Base-by-base conservation (phyloP, 2,113 vertebrate genomes). In the Glaucomys volans region DNA sequence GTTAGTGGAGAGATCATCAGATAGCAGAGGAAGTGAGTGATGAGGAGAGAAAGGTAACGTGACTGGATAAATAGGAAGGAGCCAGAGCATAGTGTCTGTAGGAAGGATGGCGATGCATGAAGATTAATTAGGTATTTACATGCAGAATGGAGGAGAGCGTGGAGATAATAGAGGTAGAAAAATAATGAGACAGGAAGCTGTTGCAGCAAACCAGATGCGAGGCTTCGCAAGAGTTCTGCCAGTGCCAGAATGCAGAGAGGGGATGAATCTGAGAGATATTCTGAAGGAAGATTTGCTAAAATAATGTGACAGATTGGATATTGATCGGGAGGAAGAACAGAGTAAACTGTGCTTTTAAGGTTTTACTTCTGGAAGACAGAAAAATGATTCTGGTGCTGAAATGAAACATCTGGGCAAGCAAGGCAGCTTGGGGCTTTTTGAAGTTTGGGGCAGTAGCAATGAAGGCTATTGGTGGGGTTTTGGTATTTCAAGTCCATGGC, bases 251-350 rank as follows among this genome's bases (percentile, higher is more conserved):
- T 79, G 42, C 57, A 74, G 85, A 94, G 85, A 83, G 88, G 62
- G 66, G n/a, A 35, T 79, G 79, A 67, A 42, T 91, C 17, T 8
- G 47, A 87, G 89, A 87, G 76, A 81, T 8, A 72, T 86, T 82
- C 47, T 85, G 54, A 92, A 67, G 62, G n/a, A 66, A 94, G 47
- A 93, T 87, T 91, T 91, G 86, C 91, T 94, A 79, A 93, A 96
- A 91, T 87, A 90, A 95, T 84, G 83, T 91, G 79, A 91, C 91
- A 93, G 86, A 89, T 90, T 93, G 59, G 90, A 66, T 95, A 95
- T 77, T 95, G 87, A 97, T 81, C 76, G 66, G n/a, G 77, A 95
- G 24, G 37, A 96, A 87, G 91, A 28, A 54, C 81, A 94, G 66
- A 90, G 59, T 79, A 82, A 95, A 91, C 32, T 59, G 32, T 82